Percentiles rank a stretch among this genome's conserved stretches.
Conservation (phyloP, 2,113 vertebrate genomes). For the Potamarius usumacintae region DNA sequence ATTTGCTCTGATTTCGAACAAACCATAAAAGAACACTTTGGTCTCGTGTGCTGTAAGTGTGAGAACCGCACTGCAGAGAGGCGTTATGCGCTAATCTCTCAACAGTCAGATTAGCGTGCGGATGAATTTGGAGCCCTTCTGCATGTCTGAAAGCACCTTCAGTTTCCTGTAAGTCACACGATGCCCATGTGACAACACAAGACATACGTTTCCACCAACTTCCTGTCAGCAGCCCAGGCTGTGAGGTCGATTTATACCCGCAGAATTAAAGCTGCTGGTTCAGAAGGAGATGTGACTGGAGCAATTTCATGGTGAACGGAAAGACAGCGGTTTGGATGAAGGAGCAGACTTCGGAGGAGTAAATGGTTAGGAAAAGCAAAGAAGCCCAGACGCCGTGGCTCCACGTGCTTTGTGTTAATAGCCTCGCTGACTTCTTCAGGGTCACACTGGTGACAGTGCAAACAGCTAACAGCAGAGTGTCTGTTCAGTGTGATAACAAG, state of each 20-base stretch:
- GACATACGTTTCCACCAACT: constrained; percentile 33
- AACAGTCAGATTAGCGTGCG: background rate
- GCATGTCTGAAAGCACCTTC: background rate
- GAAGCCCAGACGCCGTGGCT: background rate
- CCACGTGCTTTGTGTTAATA: background rate
- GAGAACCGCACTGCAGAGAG: background rate
- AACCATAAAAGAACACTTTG: background rate
- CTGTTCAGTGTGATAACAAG: background rate
- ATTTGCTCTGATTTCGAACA: constrained; percentile 6
- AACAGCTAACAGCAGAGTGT: constrained; percentile 2
- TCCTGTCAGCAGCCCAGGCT: constrained; percentile 35
- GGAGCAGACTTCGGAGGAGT: background rate
- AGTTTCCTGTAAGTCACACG: constrained; percentile 50
- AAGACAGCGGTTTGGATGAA: background rate
- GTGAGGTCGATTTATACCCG: background rate
- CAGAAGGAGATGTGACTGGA: background rate
- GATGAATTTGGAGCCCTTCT: background rate
- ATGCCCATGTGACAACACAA: constrained; percentile 44
- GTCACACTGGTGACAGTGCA: constrained; percentile 4
- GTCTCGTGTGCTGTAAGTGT: background rate
- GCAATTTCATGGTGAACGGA: background rate
- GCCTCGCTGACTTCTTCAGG: background rate
- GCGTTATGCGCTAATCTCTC: background rate
- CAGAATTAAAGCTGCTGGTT: background rate
- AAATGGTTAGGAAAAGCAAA: background rate